phyloP scores from a whole-genome alignment of 2,797 vertebrate genomes.

The Etheostoma perlongum region DNA sequence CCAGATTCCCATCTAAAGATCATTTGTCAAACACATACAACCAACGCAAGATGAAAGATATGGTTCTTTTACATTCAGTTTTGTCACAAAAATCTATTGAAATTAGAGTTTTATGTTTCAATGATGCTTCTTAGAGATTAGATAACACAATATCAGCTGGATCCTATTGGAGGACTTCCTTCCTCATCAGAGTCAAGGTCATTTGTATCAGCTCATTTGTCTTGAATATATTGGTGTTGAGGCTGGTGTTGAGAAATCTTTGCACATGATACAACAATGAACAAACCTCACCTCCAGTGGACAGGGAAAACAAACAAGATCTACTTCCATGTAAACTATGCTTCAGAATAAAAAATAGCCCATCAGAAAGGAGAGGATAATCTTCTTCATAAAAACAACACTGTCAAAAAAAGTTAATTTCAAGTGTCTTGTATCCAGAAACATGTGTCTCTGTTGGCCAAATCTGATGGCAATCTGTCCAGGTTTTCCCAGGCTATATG shows the following conservation, averaged over 20 bases:
- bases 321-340: not conserved
- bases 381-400: conserved; percentile 1
- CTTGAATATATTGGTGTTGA: not conserved
- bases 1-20: conserved; percentile 70
- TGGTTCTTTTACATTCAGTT: conserved; percentile 64
- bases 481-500: not conserved
- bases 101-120: conserved; percentile 44
- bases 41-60: conserved; percentile 64
- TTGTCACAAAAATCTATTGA: conserved; percentile 36
- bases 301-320: not conserved
- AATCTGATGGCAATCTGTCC: conserved; percentile 7
- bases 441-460: not conserved
- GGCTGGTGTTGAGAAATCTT: not conserved
- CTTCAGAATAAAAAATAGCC: not conserved
- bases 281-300: not conserved
- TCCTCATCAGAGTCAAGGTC: conserved; percentile 5
- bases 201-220: conserved; percentile 26
- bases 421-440: not conserved
- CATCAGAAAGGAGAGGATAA: not conserved
- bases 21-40: conserved; percentile 57
- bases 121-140: conserved; percentile 35
- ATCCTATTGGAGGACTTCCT: conserved; percentile 15
- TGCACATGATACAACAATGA: not conserved
- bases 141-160: conserved; percentile 40
- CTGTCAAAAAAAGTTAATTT: not conserved